Conservation (phyloP, 1,140 invertebrate genomes). For the Alviniconcha marisindica region DNA sequence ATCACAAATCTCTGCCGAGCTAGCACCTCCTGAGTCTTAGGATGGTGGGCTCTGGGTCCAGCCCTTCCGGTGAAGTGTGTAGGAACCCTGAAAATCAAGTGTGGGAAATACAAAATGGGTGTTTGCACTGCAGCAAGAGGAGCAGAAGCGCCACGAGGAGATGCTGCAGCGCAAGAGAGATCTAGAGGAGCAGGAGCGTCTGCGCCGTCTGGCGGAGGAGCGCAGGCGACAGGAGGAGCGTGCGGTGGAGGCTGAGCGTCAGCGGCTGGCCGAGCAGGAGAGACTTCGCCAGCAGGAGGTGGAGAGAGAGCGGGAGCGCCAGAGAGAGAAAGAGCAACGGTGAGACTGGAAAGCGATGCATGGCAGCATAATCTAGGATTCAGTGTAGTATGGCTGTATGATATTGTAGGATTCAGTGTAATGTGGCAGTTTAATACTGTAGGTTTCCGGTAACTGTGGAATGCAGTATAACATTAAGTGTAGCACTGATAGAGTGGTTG, state of each 20-base stretch:
- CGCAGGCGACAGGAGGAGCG: conserved; percentile 50
- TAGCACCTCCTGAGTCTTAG: too few relatives aligned
- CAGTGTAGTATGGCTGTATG: too few relatives aligned
- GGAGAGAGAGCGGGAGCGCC: conserved; percentile 50
- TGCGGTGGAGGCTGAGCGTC: conserved; percentile 50
- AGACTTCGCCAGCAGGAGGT: conserved; percentile 46
- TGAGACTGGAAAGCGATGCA: conserved; percentile 19
- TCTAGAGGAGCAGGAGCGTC: conserved; percentile 54
- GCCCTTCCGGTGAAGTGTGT: too few relatives aligned
- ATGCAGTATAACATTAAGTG: too few relatives aligned
- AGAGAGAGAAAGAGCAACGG: conserved; percentile 48
- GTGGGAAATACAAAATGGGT: neutral
- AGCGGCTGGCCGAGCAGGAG: conserved; percentile 51
- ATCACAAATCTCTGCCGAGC: too few relatives aligned
- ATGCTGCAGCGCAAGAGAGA: conserved; percentile 57
- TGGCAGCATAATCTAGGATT: too few relatives aligned
- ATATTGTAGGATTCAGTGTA: too few relatives aligned
- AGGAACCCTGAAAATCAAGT: too few relatives aligned
- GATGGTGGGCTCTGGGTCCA: too few relatives aligned
- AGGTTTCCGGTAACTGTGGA: too few relatives aligned
- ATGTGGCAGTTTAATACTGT: too few relatives aligned
- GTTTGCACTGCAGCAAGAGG: conserved; percentile 56
- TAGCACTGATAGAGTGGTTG: too few relatives aligned
- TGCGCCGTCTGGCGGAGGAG: conserved; percentile 53
- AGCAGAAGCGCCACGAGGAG: conserved; percentile 54